phyloP scores from a whole-genome alignment of 1,140 invertebrate species.

The Triops longicaudatus region DNA sequence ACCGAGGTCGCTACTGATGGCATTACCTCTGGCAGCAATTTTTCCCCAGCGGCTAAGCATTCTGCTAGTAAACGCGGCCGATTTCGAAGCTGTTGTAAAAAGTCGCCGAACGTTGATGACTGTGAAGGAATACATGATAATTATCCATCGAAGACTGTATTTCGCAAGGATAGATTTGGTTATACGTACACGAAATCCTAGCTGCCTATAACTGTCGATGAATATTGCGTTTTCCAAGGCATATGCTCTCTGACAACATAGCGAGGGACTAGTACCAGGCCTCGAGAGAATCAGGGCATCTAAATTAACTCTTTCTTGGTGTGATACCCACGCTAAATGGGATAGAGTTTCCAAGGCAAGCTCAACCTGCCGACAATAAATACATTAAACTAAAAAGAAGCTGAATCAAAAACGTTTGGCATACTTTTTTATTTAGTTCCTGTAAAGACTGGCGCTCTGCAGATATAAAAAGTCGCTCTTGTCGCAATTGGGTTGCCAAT shows the following conservation, averaged over 20 bases:
- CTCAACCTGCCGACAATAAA: constrained; percentile 43
- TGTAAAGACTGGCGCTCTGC: constrained; percentile 63
- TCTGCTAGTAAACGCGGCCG: constrained; percentile 70
- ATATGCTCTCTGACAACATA: constrained; percentile 67
- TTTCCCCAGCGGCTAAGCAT: constrained; percentile 70
- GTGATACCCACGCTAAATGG: constrained; percentile 77
- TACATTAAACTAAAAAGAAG: constrained; percentile 21
- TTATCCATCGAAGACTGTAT: constrained; percentile 29
- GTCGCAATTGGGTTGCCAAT: constrained; percentile 56
- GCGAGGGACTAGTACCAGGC: constrained; percentile 60
- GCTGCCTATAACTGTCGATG: constrained; percentile 75
- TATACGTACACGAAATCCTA: constrained; percentile 64
- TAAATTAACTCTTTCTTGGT: constrained; percentile 76
- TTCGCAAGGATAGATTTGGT: constrained; percentile 24
- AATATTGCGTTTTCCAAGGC: constrained; percentile 69
- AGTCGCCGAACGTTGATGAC: constrained; percentile 67
- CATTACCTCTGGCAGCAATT: constrained; percentile 50
- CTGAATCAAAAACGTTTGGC: constrained; percentile 29
- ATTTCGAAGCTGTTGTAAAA: constrained; percentile 64
- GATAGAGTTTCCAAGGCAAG: constrained; percentile 54
- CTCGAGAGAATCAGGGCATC: constrained; percentile 66
- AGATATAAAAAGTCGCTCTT: constrained; percentile 62
- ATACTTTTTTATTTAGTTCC: constrained; percentile 59
- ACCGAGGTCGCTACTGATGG: constrained; percentile 60
- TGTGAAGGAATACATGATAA: constrained; percentile 39